A percentile compares a stretch with the other conserved stretches of the same genome.
phyloP scores from a whole-genome alignment of 2,113 vertebrate genomes.

The Epinephelus fuscoguttatus region DNA sequence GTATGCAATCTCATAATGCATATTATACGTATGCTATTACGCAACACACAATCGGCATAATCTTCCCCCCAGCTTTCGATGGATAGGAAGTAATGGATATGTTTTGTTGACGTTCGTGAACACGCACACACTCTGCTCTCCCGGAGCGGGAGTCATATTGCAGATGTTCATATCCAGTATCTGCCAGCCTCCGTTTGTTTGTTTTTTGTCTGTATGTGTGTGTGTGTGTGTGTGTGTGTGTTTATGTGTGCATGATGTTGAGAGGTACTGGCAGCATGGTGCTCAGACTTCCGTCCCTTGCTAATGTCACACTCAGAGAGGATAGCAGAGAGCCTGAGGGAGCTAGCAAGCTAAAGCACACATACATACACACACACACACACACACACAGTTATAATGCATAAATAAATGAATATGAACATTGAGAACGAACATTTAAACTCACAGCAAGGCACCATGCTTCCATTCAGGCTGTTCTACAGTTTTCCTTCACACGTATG shows the following conservation, averaged over 20 bases:
- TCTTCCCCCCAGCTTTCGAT: conserved; percentile 33
- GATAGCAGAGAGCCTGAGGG: conserved; percentile 57
- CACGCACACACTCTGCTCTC: conserved; percentile 26
- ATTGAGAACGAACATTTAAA: conserved; percentile 51
- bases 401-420: conserved; percentile 55
- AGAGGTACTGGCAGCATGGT: conserved; percentile 68
- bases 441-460: conserved; percentile 5
- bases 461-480: conserved; percentile 3
- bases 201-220: conserved; percentile 46
- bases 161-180: conserved; percentile 70
- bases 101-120: conserved; percentile 16
- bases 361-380: conserved; percentile 24
- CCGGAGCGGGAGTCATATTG: conserved; percentile 55
- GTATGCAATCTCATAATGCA: conserved; percentile 72
- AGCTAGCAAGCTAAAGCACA: conserved; percentile 14
- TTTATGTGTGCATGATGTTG: conserved; percentile 57
- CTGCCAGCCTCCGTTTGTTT: conserved; percentile 61
- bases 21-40: conserved; percentile 59
- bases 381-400: conserved; percentile 38
- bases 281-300: conserved; percentile 61
- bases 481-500: conserved; percentile 29
- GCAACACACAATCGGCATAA: conserved; percentile 65
- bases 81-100: conserved; percentile 42
- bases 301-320: conserved; percentile 73
- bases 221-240: conserved; percentile 37